phyloP scores from a whole-genome alignment of 2,888 invertebrate species.

The Glaucopsyche alexis region DNA sequence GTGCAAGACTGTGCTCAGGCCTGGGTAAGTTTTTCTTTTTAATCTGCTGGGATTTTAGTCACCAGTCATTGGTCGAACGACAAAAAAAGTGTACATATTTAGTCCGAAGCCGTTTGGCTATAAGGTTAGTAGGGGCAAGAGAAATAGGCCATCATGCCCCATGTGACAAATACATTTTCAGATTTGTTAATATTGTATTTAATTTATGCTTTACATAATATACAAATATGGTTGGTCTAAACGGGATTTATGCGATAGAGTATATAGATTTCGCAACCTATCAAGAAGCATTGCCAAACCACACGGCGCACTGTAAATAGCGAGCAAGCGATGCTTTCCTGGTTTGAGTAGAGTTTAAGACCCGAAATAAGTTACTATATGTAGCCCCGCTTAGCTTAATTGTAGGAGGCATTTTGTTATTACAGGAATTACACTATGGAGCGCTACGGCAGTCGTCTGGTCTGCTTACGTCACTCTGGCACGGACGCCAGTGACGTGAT shows the following conservation, averaged over 20 bases:
- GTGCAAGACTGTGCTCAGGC: constrained; percentile 90
- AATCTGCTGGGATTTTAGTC: too few relatives aligned
- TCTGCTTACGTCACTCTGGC: constrained; percentile 65
- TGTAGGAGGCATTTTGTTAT: constrained; percentile 4
- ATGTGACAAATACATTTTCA: neutral
- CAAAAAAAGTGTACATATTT: too few relatives aligned
- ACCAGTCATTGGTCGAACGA: too few relatives aligned
- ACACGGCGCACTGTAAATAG: neutral
- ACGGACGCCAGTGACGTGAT: constrained; percentile 50
- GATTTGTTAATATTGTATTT: neutral
- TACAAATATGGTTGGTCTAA: neutral
- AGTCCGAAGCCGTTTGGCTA: too few relatives aligned
- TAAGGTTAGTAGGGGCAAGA: too few relatives aligned
- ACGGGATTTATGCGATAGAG: neutral
- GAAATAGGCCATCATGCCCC: neutral
- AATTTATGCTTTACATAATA: too few relatives aligned
- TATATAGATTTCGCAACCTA: neutral
- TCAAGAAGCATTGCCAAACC: neutral
- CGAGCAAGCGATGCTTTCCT: neutral
- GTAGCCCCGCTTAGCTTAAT: neutral
- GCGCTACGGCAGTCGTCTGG: constrained; percentile 60
- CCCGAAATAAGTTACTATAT: too few relatives aligned
- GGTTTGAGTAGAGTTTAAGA: neutral
- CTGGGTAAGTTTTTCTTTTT: constrained; percentile 77
- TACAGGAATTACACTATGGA: constrained; percentile 67